Evolutionary conservation across 2,797 vertebrate species (phyloP).

Genomic region (Oreochromis grahami): DNA sequence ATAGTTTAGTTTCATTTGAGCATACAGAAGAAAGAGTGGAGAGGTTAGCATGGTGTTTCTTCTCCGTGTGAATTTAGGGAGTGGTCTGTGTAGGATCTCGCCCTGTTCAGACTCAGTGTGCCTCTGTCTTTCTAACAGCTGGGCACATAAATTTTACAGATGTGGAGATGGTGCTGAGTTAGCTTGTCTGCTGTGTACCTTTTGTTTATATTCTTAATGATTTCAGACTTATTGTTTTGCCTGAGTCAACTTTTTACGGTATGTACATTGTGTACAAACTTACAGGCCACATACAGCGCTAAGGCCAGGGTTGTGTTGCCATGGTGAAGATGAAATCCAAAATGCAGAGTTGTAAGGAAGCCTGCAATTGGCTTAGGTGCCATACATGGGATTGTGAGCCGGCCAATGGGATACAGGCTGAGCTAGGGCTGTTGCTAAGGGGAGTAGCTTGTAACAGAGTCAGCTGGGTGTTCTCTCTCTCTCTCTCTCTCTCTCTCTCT

Average conservation of each 20-base stretch:
- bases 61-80: neutral
- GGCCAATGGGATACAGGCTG: slow-evolving; percentile 72
- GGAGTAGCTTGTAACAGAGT: slow-evolving; percentile 77
- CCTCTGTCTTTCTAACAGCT: neutral
- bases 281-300: slow-evolving; percentile 56
- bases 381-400: slow-evolving; percentile 67
- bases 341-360: slow-evolving; percentile 67
- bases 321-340: slow-evolving; percentile 80
- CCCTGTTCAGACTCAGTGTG: neutral
- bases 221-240: neutral
- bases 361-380: slow-evolving; percentile 68
- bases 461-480: slow-evolving; percentile 71
- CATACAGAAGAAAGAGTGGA: neutral
- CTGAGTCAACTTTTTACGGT: slow-evolving; percentile 15
- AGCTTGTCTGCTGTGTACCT: neutral
- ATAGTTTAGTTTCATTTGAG: neutral
- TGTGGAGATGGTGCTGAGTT: neutral
- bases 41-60: neutral
- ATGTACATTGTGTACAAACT: neutral
- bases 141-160: neutral
- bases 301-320: slow-evolving; percentile 76
- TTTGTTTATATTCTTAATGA: neutral
- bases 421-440: slow-evolving; percentile 80
- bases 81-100: neutral
- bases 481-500: slow-evolving; percentile 45